These are phyloP conservation scores for Pterocles gutturalis DNA, from an alignment of 2,113 vertebrate species.

Conservation along the genomic window DNA sequence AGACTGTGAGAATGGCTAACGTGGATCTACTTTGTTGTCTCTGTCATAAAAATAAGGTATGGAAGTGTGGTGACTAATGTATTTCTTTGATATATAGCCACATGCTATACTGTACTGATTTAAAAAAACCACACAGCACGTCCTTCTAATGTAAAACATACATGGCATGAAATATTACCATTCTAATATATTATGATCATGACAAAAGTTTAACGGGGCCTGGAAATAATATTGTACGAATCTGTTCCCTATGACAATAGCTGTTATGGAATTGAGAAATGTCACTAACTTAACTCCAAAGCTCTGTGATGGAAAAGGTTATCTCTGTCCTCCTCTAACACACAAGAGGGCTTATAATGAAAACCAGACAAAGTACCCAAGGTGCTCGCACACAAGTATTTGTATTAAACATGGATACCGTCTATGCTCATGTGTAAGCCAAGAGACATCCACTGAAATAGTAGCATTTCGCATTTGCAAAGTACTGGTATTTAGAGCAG, in stretches of 20 bases:
- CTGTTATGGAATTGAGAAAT: background rate
- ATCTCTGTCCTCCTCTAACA: background rate
- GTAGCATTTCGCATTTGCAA: background rate
- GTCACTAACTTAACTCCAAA: background rate
- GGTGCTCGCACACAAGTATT: background rate
- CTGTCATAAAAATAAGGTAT: background rate
- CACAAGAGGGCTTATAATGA: background rate
- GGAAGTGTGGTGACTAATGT: background rate
- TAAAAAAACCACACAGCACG: background rate
- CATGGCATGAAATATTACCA: background rate
- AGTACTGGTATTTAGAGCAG: background rate
- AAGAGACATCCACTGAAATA: background rate
- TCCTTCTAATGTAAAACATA: constrained; percentile 10
- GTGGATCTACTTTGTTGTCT: background rate
- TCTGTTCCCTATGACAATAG: background rate
- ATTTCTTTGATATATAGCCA: background rate
- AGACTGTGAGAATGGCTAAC: background rate
- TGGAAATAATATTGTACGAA: background rate
- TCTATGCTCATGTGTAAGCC: background rate
- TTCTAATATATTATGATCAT: background rate
- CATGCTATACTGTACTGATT: background rate
- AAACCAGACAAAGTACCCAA: background rate
- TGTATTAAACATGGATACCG: background rate
- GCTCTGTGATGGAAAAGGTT: background rate
- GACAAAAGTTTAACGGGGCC: background rate